Conservation (phyloP, 2,113 vertebrate species). For the Pelecanus crispus region DNA sequence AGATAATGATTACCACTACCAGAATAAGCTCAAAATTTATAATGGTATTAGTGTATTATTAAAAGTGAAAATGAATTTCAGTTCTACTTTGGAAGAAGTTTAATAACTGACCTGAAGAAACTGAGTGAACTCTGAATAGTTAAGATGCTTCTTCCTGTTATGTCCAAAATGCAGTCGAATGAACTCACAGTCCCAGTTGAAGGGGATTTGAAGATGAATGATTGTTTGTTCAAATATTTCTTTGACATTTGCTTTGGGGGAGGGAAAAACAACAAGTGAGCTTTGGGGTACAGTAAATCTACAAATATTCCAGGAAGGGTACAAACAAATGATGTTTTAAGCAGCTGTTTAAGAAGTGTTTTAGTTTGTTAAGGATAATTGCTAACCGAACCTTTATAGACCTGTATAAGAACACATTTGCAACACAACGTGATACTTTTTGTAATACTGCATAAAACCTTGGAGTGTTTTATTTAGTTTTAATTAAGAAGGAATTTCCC, state of each 20-base stretch:
- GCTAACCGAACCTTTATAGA: conserved; percentile 44
- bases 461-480: conserved; percentile 69
- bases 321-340: conserved; percentile 55
- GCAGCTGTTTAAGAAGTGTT: conserved; percentile 48
- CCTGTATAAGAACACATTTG: conserved; percentile 53
- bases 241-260: conserved; percentile 87
- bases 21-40: neutral
- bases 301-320: conserved; percentile 60
- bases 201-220: conserved; percentile 94
- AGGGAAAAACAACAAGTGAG: conserved; percentile 64
- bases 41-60: neutral
- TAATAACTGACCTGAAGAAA: conserved; percentile 88
- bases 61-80: neutral
- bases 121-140: conserved; percentile 92
- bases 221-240: conserved; percentile 95
- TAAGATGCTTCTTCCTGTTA: conserved; percentile 89
- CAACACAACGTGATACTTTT: conserved; percentile 60
- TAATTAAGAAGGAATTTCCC: conserved; percentile 77
- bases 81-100: neutral
- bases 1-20: neutral
- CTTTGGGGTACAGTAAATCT: conserved; percentile 2
- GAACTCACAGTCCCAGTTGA: conserved; percentile 98
- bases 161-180: conserved; percentile 95
- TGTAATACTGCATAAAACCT: conserved; percentile 63
- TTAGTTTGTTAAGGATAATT: conserved; percentile 65